Evolutionary conservation across 2,888 invertebrate genomes (phyloP), one percentile per base, ranked within the genome.

Genomic region (Blera fallax): DNA sequence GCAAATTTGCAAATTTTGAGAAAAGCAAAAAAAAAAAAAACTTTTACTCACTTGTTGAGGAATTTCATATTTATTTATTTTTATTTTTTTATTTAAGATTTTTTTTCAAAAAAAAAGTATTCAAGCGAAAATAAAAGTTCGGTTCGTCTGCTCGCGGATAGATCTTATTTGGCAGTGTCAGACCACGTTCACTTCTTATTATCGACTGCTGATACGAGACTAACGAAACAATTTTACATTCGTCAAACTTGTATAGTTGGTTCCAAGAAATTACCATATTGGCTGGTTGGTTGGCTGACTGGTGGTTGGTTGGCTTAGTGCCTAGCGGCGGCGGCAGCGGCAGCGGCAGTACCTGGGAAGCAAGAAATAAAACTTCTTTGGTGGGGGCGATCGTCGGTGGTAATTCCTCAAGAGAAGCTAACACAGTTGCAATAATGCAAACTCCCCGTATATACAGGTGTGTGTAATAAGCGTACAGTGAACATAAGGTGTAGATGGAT

Each of bases 131-230:
- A 78, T 62, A 79, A 73, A 70, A 54, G 43, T 62, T 69, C 24
- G 72, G 65, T 37, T 62, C 48, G 82, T 58, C 69, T 80, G 52
- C 14, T 78, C 76, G 72, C 76, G 76, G 79, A 80, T 80, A 67
- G 82, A 81, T 80, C 69, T 82, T 50, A 87, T 87, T 87, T 88
- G 87, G 87, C 87, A 88, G 89, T 88, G 89, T 89, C 88, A 88
- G 88, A 88, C 89, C 89, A 88, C 89, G 88, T 88, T 88, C 89
- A 89, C 89, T 89, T 89, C 89, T 89, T 89, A 89, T 87, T 88
- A 88, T 88, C 88, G 89, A 89, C 89, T 89, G 89, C 84, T 88
- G 88, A 85, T 81, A 81, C 76, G 43, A 65, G 85, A 85, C 85
- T 81, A 85, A 85, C 80, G 80, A 85, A 85, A 77, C 85, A 80